These are phyloP conservation scores for Caracal caracal DNA, from an alignment of 2,113 vertebrate genomes.

Conservation along the genomic window DNA sequence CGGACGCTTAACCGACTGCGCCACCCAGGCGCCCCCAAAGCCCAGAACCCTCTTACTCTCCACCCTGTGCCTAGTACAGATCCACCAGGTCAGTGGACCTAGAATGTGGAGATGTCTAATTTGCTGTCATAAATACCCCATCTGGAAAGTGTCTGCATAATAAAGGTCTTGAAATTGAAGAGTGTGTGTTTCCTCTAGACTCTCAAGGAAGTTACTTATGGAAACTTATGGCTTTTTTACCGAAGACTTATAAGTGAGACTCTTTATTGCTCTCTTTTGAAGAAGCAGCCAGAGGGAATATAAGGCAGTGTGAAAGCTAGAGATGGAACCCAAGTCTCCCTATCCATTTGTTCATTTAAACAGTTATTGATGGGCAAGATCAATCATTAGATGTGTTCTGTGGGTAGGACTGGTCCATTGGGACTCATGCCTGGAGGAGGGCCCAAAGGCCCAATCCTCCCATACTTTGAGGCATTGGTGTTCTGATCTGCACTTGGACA, in stretches of 20 bases:
- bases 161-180: background rate
- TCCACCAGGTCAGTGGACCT: background rate
- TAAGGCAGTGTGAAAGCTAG: slow-evolving; percentile 7
- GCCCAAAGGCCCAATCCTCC: slow-evolving; percentile 37
- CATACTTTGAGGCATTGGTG: background rate
- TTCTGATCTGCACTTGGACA: background rate
- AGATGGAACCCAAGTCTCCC: background rate
- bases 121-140: background rate
- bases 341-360: slow-evolving; percentile 70
- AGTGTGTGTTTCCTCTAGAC: background rate
- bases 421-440: slow-evolving; percentile 47
- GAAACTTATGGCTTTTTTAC: slow-evolving; percentile 57
- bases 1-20: no score
- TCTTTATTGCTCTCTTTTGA: slow-evolving; percentile 56
- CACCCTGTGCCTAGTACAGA: background rate
- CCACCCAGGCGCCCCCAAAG: no score
- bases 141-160: background rate
- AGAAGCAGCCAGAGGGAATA: slow-evolving; percentile 31
- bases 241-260: background rate
- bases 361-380: slow-evolving; percentile 62
- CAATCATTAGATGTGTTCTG: slow-evolving; percentile 64
- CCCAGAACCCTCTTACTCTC: background rate
- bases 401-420: background rate
- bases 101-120: background rate
- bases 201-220: slow-evolving; percentile 32